Percentiles rank a stretch among this genome's conserved stretches.
These are phyloP conservation scores for Clavelina lepadiformis DNA, from an alignment of 23 tunicate genomes.

Conservation along the genomic window DNA sequence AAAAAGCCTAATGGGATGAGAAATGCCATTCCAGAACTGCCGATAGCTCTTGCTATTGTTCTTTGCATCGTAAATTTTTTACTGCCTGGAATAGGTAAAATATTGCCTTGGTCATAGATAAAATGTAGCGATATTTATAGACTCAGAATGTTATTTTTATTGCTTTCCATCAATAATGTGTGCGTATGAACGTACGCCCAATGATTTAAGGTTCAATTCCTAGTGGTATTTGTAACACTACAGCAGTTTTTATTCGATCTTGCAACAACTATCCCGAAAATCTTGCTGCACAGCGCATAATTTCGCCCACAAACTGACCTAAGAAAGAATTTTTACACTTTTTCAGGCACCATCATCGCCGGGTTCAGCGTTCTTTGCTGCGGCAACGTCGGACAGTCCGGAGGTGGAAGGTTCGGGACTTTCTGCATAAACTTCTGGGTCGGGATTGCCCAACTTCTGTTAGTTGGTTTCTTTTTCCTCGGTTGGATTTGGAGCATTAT, in stretches of 20 bases:
- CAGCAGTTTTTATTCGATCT: too few relatives aligned
- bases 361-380: slow-evolving; percentile 41
- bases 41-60: slow-evolving; percentile 12
- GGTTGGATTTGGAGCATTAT: slow-evolving; percentile 57
- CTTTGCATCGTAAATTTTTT: slow-evolving; percentile 27
- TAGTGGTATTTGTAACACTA: too few relatives aligned
- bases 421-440: slow-evolving; percentile 49
- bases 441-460: slow-evolving; percentile 20
- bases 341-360: slow-evolving; percentile 31
- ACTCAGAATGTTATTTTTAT: too few relatives aligned
- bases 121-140: too few relatives aligned
- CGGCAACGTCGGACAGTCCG: slow-evolving; percentile 39
- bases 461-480: slow-evolving; percentile 10
- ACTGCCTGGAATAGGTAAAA: slow-evolving; percentile 38
- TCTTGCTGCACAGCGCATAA: too few relatives aligned
- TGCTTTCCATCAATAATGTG: too few relatives aligned
- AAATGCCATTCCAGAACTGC: slow-evolving; percentile 10
- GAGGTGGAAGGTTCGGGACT: slow-evolving; percentile 38
- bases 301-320: too few relatives aligned
- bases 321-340: too few relatives aligned
- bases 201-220: too few relatives aligned
- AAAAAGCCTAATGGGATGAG: neutral
- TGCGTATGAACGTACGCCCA: too few relatives aligned
- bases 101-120: too few relatives aligned
- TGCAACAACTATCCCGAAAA: too few relatives aligned